A percentile compares a stretch with the other conserved stretches of the same genome.
These are phyloP conservation scores for Drosophila lacteicornis DNA, from an alignment of 1,140 invertebrate species.

Conservation along the genomic window DNA sequence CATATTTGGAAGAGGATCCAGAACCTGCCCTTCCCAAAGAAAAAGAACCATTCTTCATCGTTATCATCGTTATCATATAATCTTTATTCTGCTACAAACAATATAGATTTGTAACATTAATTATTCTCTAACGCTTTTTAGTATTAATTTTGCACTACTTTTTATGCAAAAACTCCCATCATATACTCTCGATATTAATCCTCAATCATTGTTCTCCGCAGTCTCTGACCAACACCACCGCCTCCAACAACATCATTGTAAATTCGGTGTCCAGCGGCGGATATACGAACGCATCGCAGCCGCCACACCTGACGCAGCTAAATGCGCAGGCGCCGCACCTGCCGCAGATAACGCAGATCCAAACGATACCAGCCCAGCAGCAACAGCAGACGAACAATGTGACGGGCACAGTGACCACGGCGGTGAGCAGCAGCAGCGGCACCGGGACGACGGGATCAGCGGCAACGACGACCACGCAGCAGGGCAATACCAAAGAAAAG, in stretches of 20 bases:
- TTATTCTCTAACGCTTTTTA: slow-evolving; percentile 50
- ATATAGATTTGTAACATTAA: slow-evolving; percentile 29
- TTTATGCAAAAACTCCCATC: not conserved
- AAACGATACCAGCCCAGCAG: slow-evolving; percentile 62
- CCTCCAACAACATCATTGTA: slow-evolving; percentile 82
- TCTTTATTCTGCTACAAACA: slow-evolving; percentile 22
- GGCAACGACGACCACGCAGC: slow-evolving; percentile 75
- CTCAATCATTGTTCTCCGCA: slow-evolving; percentile 26
- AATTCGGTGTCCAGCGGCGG: slow-evolving; percentile 78
- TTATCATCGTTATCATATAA: slow-evolving; percentile 10
- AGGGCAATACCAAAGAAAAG: slow-evolving; percentile 97
- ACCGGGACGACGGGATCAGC: slow-evolving; percentile 13
- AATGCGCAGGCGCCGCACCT: slow-evolving; percentile 73
- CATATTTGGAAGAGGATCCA: slow-evolving; percentile 26
- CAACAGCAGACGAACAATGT: slow-evolving; percentile 44
- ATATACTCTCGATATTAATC: slow-evolving; percentile 10
- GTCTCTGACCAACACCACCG: slow-evolving; percentile 76
- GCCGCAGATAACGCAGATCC: slow-evolving; percentile 81
- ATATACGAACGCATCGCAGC: slow-evolving; percentile 65
- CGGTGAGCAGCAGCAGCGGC: slow-evolving; percentile 61
- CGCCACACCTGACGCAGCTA: slow-evolving; percentile 75
- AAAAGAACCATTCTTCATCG: slow-evolving; percentile 29
- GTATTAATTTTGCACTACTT: slow-evolving; percentile 64
- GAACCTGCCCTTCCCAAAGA: slow-evolving; percentile 12
- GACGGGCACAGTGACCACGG: slow-evolving; percentile 75